Base-by-base conservation (phyloP, 2,797 vertebrate genomes). In the Cossypha heuglini region DNA sequence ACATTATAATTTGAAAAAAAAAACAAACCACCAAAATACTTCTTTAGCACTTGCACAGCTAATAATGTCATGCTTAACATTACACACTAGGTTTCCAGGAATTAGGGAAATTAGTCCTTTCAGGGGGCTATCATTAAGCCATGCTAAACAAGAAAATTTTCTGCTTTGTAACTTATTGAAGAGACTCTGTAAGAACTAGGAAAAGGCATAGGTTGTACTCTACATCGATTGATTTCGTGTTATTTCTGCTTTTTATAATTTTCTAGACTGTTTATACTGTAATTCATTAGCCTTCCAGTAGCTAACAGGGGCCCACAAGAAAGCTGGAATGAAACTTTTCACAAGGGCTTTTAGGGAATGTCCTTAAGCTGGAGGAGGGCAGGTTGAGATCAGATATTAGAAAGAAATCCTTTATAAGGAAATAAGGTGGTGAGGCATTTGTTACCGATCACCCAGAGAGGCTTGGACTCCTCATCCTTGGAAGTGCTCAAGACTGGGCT, bases 31-130 rank as follows among this genome's bases (percentile, higher is more conserved):
- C 1, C 12, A 9, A 58, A 52, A 24, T 2, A 26, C 49, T 78
- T 76, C 16, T 51, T 81, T 79, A 64, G 45, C 72, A 92, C 26
- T 89, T 86, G 48, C 24, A 54, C 18, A 81, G 59, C 43, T 94
- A 89, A 90, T 94, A 96, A 73, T 66, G 49, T 81, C 58, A 79
- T 80, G 42, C 31, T 93, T 33, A 84, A 42, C 90, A 82, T 17
- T 91, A 40, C 26, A 83, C 29, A 66, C 46, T 31, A 86, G 49
- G 75, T 94, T 96, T 94, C 82, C 74, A 94, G 89, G 92, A 75
- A 90, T 83, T 78, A 96, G 68, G 54, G 25, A 96, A 96, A 96
- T 94, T 91, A 93, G 43, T 94, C 86, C 58, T 83, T 97, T 96
- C 89, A 81, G 77, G 58, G 88, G 57, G 72, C 37, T 69, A 85